phyloP scores from a whole-genome alignment of 1,140 invertebrate species.

The Drosophila micromelanica region DNA sequence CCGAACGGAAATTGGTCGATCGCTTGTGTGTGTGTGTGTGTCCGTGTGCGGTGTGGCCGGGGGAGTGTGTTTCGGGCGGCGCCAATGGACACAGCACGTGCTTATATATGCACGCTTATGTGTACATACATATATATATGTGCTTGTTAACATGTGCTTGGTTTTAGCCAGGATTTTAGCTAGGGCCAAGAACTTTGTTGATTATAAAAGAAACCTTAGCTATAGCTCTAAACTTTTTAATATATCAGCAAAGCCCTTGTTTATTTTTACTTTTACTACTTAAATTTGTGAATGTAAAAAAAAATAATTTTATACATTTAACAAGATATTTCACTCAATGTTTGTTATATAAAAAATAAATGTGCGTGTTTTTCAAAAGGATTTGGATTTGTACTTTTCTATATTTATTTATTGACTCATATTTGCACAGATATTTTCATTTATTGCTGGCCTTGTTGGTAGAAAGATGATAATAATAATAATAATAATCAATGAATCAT shows the following conservation, averaged over 20 bases:
- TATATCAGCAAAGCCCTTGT: too few species aligned
- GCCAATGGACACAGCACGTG: slow-evolving; percentile 43
- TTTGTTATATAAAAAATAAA: too few species aligned
- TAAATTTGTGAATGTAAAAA: too few species aligned
- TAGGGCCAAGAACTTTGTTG: background rate
- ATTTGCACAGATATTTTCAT: too few species aligned
- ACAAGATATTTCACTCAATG: too few species aligned
- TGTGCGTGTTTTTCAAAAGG: too few species aligned
- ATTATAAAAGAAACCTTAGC: background rate
- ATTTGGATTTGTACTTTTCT: too few species aligned
- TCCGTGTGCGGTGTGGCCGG: background rate
- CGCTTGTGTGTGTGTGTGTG: slow-evolving; percentile 1
- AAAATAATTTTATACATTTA: too few species aligned
- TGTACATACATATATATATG: background rate
- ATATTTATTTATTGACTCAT: too few species aligned
- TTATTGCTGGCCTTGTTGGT: too few species aligned
- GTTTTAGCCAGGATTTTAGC: background rate
- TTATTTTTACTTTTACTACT: too few species aligned
- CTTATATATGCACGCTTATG: slow-evolving; percentile 42
- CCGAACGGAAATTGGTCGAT: slow-evolving; percentile 43
- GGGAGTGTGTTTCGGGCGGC: slow-evolving; percentile 29
- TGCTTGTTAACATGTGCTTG: background rate
- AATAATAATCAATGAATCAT: slow-evolving; percentile 25
- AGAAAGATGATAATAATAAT: background rate
- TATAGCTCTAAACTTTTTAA: too few species aligned